phyloP scores from a whole-genome alignment of 2,113 vertebrate genomes.

The Cebidichthys violaceus region DNA sequence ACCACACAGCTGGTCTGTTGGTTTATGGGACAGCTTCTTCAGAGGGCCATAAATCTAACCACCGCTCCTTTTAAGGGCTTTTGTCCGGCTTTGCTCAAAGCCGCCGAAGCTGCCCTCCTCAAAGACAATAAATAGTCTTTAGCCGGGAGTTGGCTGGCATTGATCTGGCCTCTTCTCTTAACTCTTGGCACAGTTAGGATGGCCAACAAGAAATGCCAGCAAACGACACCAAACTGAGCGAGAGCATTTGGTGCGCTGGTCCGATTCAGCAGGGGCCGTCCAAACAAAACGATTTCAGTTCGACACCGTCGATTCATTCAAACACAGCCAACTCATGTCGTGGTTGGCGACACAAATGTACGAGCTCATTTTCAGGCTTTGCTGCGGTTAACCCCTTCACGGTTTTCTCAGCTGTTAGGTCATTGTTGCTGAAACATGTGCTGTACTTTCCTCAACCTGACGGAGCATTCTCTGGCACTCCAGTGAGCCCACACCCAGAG shows the following conservation, averaged over 20 bases:
- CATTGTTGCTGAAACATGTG: not conserved
- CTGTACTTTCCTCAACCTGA: not conserved
- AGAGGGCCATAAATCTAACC: slow-evolving; percentile 70
- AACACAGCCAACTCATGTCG: not conserved
- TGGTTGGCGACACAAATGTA: not conserved
- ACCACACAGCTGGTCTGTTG: slow-evolving; percentile 77
- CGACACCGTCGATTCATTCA: slow-evolving; percentile 17
- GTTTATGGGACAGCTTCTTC: slow-evolving; percentile 76
- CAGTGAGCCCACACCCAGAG: too few relatives aligned
- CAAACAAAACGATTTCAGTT: slow-evolving; percentile 51
- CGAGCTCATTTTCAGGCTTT: not conserved
- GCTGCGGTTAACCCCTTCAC: not conserved
- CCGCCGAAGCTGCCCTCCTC: slow-evolving; percentile 67
- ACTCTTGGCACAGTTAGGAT: slow-evolving; percentile 27
- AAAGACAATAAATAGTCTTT: slow-evolving; percentile 68
- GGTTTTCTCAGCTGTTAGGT: not conserved
- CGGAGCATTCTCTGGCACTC: not conserved
- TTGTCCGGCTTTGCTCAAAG: slow-evolving; percentile 73
- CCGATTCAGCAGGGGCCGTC: slow-evolving; percentile 47
- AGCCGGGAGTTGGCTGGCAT: slow-evolving; percentile 53
- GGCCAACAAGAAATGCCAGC: slow-evolving; percentile 37
- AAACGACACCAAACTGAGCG: slow-evolving; percentile 19
- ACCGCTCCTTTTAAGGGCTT: slow-evolving; percentile 65
- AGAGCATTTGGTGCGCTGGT: slow-evolving; percentile 35
- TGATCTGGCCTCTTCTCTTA: slow-evolving; percentile 45